A percentile compares a stretch with the other conserved stretches of the same genome.
Evolutionary conservation across 2,113 vertebrate genomes (phyloP).

Genomic region (Panthera leo): DNA sequence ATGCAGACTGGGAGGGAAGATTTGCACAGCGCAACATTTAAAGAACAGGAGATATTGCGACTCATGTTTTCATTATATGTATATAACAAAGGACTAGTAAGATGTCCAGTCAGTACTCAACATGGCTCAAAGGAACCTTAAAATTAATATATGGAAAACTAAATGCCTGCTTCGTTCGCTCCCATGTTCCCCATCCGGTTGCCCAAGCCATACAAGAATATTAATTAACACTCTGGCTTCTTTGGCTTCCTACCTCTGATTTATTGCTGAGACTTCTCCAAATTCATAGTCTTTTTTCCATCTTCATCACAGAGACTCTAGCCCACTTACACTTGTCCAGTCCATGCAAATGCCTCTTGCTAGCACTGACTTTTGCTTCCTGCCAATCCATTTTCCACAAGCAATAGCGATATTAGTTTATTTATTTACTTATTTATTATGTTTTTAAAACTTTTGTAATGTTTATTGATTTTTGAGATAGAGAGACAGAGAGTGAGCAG

Average conservation of each 20-base stretch:
- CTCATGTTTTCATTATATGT: neutral
- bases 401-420: neutral
- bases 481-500: too few species aligned
- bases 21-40: neutral
- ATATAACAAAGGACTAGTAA: neutral
- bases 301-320: neutral
- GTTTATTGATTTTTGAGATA: too few species aligned
- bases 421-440: too few species aligned
- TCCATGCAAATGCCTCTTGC: neutral
- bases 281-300: neutral
- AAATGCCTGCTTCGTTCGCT: neutral
- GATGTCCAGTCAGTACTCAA: neutral
- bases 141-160: neutral
- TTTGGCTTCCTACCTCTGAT: neutral
- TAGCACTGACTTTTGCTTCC: neutral
- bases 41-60: neutral
- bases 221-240: too few species aligned
- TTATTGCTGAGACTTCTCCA: neutral
- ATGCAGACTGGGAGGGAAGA: neutral
- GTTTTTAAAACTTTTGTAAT: too few species aligned
- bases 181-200: too few species aligned
- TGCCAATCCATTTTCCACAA: neutral
- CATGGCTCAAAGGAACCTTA: neutral
- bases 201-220: neutral
- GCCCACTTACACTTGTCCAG: neutral